Base-by-base conservation (phyloP, 2,797 vertebrate species). In the Threskiornis aethiopicus region DNA sequence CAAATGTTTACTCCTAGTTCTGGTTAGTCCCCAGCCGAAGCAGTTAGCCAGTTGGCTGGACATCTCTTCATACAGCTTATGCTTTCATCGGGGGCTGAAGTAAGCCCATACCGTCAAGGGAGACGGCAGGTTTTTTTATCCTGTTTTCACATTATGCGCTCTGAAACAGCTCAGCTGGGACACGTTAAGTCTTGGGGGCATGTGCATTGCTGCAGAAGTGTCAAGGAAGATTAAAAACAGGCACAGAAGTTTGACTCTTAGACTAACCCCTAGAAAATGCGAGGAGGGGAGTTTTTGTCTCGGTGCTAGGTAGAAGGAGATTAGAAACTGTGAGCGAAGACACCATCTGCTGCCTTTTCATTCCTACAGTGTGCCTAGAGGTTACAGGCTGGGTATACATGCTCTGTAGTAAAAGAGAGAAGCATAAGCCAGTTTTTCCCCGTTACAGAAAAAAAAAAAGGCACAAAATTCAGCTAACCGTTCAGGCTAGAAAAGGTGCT, bases 151-250 rank as follows among this genome's bases (percentile, higher is more conserved):
- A 44, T 93, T 77, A 62, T 25, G 62, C 1, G 2, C 59, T 86
- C 76, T 92, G 93, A 95, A 89, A 87, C 52, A 66, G 78, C 67
- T 96, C 93, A 87, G n/a, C 47, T 96, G 93, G 80, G 83, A 96
- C 70, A 91, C 70, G 66, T 93, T 86, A 90, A 93, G 41, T 84
- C 87, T 77, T 76, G 1, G 11, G 55, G 90, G 62, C 70, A 72
- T 87, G 39, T 93, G 62, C 35, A 2, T 69, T 93, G 83, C 88
- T 90, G 80, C 86, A 93, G 73, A 93, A 94, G 54, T 84, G 92
- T 90, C 92, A 94, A 58, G 73, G 62, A 93, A 93, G 92, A 95
- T 96, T 92, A 88, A 89, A 96, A 94, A 65, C 92, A 94, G 96
- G 77, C 90, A 79, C 69, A 65, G 54, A 76, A 92, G 26, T 78